phyloP scores from a whole-genome alignment of 2,113 vertebrate genomes.

The Anseranas semipalmata region DNA sequence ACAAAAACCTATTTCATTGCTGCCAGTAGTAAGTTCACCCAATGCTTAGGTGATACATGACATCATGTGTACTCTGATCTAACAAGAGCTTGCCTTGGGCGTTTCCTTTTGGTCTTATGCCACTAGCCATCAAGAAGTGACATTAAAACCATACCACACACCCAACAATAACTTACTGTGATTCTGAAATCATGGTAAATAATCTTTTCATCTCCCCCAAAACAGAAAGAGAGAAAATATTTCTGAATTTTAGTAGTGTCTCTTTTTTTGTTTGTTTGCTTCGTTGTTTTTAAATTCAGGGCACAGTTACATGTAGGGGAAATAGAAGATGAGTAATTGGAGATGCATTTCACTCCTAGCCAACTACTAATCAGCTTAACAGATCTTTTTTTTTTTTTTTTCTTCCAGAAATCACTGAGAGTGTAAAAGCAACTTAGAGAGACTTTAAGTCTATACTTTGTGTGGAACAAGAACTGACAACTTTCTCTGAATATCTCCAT shows the following conservation, averaged over 20 bases:
- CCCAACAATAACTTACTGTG: neutral
- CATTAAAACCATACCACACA: neutral
- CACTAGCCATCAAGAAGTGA: neutral
- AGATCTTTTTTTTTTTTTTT: neutral
- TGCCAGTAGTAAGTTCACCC: constrained; percentile 11
- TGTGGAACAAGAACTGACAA: neutral
- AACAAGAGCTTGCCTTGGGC: neutral
- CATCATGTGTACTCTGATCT: neutral
- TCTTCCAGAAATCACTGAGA: neutral
- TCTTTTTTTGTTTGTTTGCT: neutral
- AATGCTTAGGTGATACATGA: neutral
- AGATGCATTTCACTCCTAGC: neutral
- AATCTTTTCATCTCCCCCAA: neutral
- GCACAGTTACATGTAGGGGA: neutral
- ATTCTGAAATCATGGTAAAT: neutral
- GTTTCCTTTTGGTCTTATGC: constrained; percentile 26
- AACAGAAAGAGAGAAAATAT: neutral
- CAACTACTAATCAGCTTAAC: neutral
- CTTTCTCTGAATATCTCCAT: neutral
- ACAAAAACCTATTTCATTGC: neutral
- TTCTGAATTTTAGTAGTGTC: neutral
- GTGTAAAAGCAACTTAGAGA: neutral
- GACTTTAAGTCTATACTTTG: neutral
- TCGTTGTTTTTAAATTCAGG: neutral
- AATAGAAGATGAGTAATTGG: neutral